Evolutionary conservation across 2,888 invertebrate species (phyloP), one percentile per base, ranked within the genome.

Genomic region (Trissolcus brochymenae): DNA sequence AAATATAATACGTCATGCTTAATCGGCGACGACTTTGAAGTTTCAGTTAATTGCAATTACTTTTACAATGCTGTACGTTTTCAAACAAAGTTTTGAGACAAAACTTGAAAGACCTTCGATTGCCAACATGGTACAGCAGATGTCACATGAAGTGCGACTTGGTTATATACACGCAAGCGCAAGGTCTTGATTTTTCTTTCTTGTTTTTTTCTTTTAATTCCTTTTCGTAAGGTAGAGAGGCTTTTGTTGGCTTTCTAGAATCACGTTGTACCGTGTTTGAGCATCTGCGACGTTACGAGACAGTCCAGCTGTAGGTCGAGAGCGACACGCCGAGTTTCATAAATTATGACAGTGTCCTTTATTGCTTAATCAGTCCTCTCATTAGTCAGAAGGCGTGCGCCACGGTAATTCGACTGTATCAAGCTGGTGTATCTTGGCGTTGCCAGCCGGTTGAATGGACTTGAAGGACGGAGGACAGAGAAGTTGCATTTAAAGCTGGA

Each of bases 401-500:
- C 64, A 59, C 43, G 25, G 51, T 59, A 54, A 65, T 70, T 76
- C 46, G 61, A 56, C 56, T 62, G 54, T 70, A 70, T 59, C 72
- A 74, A 46, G 51, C 25, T 53, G 76, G 76, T n/a, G n/a, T 75
- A 75, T 76, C 77, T 78, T 72, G 35, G 77, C 76, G 74, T 65
- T 76, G 55, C 65, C 59, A 67, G 62, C 40, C 67, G 60, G 55
- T 65, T 64, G 72, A 76, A 72, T 65, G 68, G 61, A 66, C 70
- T 66, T 72, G 68, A 75, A 76, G 78, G 76, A 78, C 78, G 80
- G 80, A 56, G 74, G 74, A 55, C 81, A 70, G 81, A 71, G 77
- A 81, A 82, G 83, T 81, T 81, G 80, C 81, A 78, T 80, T 72
- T 75, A 60, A 46, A 66, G 76, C 72, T 76, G 78, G 80, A 76